phyloP scores from a whole-genome alignment of 2,797 vertebrate genomes.

The Sparidentex hasta region DNA sequence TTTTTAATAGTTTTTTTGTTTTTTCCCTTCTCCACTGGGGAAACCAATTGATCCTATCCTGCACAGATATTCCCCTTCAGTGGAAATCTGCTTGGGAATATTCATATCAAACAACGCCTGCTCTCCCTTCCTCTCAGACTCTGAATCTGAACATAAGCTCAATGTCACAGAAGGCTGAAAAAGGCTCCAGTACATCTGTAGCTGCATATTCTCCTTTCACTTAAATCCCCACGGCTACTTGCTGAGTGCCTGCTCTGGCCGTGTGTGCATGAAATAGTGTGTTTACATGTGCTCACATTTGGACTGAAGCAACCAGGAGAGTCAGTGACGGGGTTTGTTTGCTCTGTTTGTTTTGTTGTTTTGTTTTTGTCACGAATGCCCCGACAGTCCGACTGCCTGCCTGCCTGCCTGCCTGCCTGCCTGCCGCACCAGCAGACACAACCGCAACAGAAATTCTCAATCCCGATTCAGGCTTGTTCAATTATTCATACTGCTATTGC shows the following conservation, averaged over 20 bases:
- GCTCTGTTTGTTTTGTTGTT: conserved; percentile 26
- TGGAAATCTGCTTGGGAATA: conserved; percentile 42
- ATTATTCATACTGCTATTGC: conserved; percentile 85
- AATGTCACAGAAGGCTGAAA: conserved; percentile 52
- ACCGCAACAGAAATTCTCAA: conserved; percentile 81
- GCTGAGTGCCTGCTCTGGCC: not conserved
- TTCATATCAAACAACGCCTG: conserved; percentile 49
- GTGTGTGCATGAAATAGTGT: not conserved
- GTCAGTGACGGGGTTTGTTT: conserved; percentile 32
- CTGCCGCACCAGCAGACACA: conserved; percentile 66
- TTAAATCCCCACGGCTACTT: conserved; percentile 39
- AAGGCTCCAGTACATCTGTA: conserved; percentile 34
- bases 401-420: conserved; percentile 24
- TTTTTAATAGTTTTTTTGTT: no score
- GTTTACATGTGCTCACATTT: conserved; percentile 30
- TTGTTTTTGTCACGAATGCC: conserved; percentile 56
- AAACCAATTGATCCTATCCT: conserved; percentile 38
- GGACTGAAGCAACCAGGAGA: conserved; percentile 19
- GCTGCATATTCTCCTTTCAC: conserved; percentile 44
- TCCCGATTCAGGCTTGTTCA: conserved; percentile 76
- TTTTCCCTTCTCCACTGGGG: conserved; percentile 16
- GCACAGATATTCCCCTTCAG: conserved; percentile 34
- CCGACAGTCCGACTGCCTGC: not conserved
- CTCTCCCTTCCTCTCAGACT: conserved; percentile 24
- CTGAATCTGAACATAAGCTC: conserved; percentile 46